A percentile compares a stretch with the other conserved stretches of the same genome.
phyloP scores from a whole-genome alignment of 2,888 invertebrate species.

The Cylindroiulus punctatus region DNA sequence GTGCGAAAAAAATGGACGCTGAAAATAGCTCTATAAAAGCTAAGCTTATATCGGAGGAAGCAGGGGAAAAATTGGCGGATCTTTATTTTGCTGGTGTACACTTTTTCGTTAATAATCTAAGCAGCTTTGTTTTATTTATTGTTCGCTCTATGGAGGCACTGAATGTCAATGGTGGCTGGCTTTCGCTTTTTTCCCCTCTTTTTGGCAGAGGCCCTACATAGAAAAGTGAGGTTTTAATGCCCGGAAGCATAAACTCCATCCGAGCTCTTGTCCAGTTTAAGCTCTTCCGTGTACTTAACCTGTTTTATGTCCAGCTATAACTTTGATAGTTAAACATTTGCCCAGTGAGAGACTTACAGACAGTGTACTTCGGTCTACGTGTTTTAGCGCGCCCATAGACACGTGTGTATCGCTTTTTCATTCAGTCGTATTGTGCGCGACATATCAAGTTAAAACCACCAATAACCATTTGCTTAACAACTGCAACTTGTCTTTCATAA shows the following conservation, averaged over 20 bases:
- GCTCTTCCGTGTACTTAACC: conserved; percentile 42
- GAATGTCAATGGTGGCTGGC: not conserved
- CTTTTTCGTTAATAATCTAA: conserved; percentile 42
- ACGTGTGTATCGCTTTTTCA: conserved; percentile 14
- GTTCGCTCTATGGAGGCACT: conserved; percentile 38
- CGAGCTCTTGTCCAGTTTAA: conserved; percentile 37
- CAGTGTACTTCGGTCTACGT: not conserved
- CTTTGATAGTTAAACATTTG: conserved; percentile 42
- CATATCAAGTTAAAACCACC: not conserved
- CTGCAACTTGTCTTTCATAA: conserved; percentile 42
- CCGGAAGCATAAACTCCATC: conserved; percentile 42
- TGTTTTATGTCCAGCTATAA: conserved; percentile 30
- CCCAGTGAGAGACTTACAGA: conserved; percentile 19
- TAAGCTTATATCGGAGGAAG: not conserved
- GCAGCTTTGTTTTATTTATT: conserved; percentile 42
- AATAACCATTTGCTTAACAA: conserved; percentile 42
- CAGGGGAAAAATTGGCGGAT: not conserved
- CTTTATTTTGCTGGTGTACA: conserved; percentile 33
- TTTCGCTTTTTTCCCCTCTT: not conserved
- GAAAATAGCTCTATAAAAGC: not conserved
- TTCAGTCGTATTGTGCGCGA: conserved; percentile 16
- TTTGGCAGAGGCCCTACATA: not conserved
- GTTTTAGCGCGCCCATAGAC: conserved; percentile 2
- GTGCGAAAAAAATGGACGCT: not conserved
- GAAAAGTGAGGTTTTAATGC: conserved; percentile 34